Evolutionary conservation across 2,797 vertebrate species (phyloP), one percentile per base, ranked within the genome.

Genomic region (Helicolenus hilgendorfi): DNA sequence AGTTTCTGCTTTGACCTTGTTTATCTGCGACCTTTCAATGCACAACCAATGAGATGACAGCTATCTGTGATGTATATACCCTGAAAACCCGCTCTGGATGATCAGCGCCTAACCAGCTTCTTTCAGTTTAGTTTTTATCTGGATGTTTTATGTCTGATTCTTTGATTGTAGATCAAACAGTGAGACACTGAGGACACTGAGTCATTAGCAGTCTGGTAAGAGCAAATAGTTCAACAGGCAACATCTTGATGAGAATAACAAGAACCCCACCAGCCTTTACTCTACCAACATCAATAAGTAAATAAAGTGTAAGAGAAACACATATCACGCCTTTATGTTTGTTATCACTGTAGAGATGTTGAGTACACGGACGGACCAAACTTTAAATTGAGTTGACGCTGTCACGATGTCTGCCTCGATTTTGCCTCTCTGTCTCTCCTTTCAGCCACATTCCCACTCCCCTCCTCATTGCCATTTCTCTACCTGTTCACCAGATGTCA

Each of bases 221-320:
- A 84, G 35, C 8, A 35, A 70, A 62, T 49, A 11, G 4, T 22
- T 27, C 22, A 24, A 24, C 5, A 7, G 22, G 11, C 0, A 29
- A 55, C 31, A 56, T 18, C 3, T 13, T n/a, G 7, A n/a, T 6
- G 15, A 22, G 33, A 22, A 56, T 35, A 53, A 53, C 18, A 53
- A 53, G 18, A 53, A 53, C 49, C 18, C 20, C 8, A 10, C 49
- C 49, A 53, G 3, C 49, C 49, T 53, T n/a, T 18, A 53, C 18
- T 1, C 49, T 10, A 20, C 20, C 20, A 0, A 53, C 2, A 7
- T 53, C 9, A 53, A n/a, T 4, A 53, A n/a, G 18, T n/a, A 0
- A n/a, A 53, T 53, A 53, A 53, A 53, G 18, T 20, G 49, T 53
- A 8, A 53, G 49, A 53, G 20, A 53, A 53, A 53, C 49, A 53